Conservation (phyloP, 1,140 invertebrate genomes). For the Drosophila lacteicornis region DNA sequence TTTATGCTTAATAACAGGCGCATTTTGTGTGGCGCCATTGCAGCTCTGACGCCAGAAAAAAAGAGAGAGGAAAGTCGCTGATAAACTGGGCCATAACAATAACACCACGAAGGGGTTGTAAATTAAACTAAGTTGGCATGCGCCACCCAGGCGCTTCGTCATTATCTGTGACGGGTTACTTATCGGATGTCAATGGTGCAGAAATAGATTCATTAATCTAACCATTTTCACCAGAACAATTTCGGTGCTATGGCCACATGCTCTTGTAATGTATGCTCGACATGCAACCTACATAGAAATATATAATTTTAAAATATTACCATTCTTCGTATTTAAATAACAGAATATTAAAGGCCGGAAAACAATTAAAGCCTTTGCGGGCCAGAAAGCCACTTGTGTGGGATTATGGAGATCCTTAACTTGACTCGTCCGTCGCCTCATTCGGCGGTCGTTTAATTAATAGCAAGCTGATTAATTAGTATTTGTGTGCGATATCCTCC, state of each 20-base stretch:
- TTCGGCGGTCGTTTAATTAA: constrained; percentile 58
- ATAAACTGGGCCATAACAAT: constrained; percentile 30
- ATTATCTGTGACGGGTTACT: constrained; percentile 33
- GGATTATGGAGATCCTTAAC: constrained; percentile 51
- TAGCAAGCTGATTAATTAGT: constrained; percentile 64
- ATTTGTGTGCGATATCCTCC: constrained; percentile 35
- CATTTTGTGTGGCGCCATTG: constrained; percentile 44
- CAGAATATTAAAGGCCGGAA: not conserved
- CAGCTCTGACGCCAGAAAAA: constrained; percentile 33
- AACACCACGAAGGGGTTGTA: constrained; percentile 23
- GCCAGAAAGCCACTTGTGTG: constrained; percentile 35
- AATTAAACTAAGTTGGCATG: constrained; percentile 37
- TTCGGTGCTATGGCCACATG: not conserved
- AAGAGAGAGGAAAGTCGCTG: not conserved
- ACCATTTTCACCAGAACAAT: constrained; percentile 8
- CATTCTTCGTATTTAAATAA: not conserved
- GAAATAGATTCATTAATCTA: constrained; percentile 43
- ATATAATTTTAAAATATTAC: too few relatives aligned
- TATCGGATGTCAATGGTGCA: constrained; percentile 20
- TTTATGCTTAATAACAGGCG: constrained; percentile 61
- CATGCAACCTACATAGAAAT: too few relatives aligned
- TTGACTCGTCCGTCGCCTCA: constrained; percentile 7
- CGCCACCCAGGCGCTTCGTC: constrained; percentile 21
- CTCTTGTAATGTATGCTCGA: too few relatives aligned
- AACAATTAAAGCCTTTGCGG: constrained; percentile 39